These are phyloP conservation scores for Spisula solida DNA, from an alignment of 2,888 invertebrate genomes.

Conservation along the genomic window DNA sequence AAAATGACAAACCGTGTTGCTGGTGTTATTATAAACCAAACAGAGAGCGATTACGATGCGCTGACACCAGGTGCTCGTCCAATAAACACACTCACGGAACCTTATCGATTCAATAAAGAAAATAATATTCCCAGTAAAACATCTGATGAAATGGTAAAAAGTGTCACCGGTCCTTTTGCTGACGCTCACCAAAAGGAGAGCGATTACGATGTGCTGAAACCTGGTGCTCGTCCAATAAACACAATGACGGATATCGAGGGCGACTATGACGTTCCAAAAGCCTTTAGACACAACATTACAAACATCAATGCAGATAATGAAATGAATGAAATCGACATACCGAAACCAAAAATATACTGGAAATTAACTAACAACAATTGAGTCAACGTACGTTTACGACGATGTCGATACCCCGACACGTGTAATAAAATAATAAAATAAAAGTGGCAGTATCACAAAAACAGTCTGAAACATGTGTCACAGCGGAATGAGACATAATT, in stretches of 20 bases:
- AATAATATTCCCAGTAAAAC: not conserved
- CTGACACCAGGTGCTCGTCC: not conserved
- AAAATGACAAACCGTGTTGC: not conserved
- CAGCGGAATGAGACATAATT: not conserved
- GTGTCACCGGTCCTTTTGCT: not conserved
- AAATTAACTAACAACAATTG: not conserved
- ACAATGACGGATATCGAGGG: not conserved
- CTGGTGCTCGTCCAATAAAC: not conserved
- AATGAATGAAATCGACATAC: not conserved
- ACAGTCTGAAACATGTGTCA: not conserved
- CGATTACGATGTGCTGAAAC: not conserved
- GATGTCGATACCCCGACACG: not conserved
- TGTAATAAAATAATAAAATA: not conserved
- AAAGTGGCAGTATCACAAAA: not conserved
- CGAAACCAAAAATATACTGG: not conserved
- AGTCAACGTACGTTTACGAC: not conserved
- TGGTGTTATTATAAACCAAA: not conserved
- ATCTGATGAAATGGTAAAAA: not conserved
- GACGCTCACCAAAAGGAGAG: not conserved
- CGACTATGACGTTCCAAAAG: not conserved
- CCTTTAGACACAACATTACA: not conserved
- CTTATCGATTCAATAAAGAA: not conserved
- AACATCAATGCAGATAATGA: not conserved
- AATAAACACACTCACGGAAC: not conserved
- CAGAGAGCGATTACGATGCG: not conserved